Conservation (phyloP, 2,888 invertebrate genomes). For the Augiades crinisus region DNA sequence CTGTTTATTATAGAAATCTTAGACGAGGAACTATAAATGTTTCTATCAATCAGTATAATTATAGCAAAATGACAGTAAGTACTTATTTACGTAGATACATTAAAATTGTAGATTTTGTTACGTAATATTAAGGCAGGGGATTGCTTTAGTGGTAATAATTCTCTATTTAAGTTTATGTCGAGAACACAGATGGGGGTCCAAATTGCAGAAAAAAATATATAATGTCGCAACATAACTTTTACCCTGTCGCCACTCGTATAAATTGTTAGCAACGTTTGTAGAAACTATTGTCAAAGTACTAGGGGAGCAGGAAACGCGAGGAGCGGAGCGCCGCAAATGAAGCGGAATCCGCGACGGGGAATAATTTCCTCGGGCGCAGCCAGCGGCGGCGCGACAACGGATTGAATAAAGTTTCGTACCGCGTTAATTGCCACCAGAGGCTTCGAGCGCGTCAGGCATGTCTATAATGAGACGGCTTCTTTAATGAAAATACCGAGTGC, state of each 20-base stretch:
- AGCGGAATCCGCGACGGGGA: constrained; percentile 53
- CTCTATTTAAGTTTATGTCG: background rate
- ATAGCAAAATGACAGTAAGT: constrained; percentile 6
- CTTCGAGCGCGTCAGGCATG: constrained; percentile 53
- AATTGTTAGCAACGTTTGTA: constrained; percentile 15
- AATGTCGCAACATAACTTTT: too few species aligned
- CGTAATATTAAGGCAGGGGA: background rate
- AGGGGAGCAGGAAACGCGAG: constrained; percentile 39
- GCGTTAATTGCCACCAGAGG: constrained; percentile 67
- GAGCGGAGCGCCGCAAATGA: constrained; percentile 46
- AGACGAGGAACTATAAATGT: background rate
- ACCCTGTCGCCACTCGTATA: background rate
- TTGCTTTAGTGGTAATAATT: background rate
- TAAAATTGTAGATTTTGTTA: background rate
- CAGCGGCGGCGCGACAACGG: constrained; percentile 44
- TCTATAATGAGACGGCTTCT: constrained; percentile 75
- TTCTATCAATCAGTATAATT: constrained; percentile 13
- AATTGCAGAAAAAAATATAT: background rate
- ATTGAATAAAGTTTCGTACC: constrained; percentile 69
- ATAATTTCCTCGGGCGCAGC: constrained; percentile 51
- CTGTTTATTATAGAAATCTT: constrained; percentile 8
- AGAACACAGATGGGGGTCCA: background rate
- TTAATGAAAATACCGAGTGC: constrained; percentile 72
- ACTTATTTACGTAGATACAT: background rate
- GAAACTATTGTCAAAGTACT: constrained; percentile 35